A percentile compares a stretch with the other conserved stretches of the same genome.
These are phyloP conservation scores for Amblyornis subalaris DNA, from an alignment of 2,113 vertebrate species.

Conservation along the genomic window DNA sequence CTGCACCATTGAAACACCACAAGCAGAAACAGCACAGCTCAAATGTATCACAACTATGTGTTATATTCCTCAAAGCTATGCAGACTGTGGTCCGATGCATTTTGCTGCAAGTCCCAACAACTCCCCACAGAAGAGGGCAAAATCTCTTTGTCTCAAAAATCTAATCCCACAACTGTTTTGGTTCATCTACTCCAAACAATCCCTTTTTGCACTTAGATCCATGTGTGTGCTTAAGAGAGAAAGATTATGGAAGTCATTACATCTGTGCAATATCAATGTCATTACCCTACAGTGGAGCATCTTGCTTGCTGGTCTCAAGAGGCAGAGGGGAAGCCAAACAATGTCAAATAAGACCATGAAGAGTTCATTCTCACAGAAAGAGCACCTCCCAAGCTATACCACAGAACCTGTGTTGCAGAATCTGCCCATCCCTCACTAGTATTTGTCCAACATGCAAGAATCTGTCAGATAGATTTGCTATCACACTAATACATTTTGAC, in stretches of 20 bases:
- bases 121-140: background rate
- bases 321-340: background rate
- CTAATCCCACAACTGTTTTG: background rate
- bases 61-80: background rate
- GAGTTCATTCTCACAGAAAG: background rate
- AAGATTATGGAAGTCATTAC: background rate
- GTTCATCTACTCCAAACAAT: background rate
- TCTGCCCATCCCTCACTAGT: background rate
- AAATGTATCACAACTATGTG: background rate
- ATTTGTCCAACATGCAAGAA: background rate
- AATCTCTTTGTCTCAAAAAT: background rate
- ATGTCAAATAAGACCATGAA: background rate
- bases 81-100: background rate
- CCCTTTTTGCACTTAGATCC: background rate
- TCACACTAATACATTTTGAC: background rate
- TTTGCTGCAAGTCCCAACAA: background rate
- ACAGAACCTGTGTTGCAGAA: background rate
- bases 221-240: background rate
- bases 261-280: background rate
- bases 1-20: background rate
- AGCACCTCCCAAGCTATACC: background rate
- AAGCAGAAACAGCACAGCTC: background rate
- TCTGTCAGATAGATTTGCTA: background rate
- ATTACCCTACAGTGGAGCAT: background rate
- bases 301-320: background rate